A percentile compares a stretch with the other conserved stretches of the same genome.
These are phyloP conservation scores for Nemotelus nigrinus DNA, from an alignment of 2,888 invertebrate species.

Conservation along the genomic window DNA sequence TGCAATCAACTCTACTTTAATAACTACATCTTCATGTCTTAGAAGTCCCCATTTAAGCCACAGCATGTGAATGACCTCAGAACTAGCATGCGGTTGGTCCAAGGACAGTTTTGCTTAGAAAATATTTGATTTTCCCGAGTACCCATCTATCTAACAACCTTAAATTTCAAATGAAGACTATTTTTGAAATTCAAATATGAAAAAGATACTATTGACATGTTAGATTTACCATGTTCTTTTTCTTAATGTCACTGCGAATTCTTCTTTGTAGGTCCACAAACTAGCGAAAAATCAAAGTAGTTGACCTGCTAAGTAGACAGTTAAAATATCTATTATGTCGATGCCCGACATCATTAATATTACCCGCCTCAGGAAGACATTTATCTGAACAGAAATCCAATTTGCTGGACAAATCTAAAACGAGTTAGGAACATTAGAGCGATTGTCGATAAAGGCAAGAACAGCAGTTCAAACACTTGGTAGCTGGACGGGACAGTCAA, in stretches of 20 bases:
- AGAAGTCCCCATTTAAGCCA: too few relatives aligned
- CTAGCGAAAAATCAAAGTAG: neutral
- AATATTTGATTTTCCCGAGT: too few relatives aligned
- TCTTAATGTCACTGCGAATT: constrained; percentile 13
- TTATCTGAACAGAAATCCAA: constrained; percentile 20
- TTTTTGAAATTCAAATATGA: too few relatives aligned
- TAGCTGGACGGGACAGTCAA: constrained; percentile 7
- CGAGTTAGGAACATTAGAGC: neutral
- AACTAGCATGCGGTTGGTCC: too few relatives aligned
- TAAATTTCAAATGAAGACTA: too few relatives aligned
- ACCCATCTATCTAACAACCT: too few relatives aligned
- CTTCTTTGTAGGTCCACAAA: neutral
- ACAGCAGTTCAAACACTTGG: neutral
- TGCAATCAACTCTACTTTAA: too few relatives aligned
- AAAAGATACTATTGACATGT: too few relatives aligned
- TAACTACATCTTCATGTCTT: too few relatives aligned
- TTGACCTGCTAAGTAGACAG: constrained; percentile 30
- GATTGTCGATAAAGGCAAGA: neutral
- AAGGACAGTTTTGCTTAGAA: too few relatives aligned
- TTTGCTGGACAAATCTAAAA: neutral
- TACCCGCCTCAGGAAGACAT: constrained; percentile 10
- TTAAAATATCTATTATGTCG: constrained; percentile 31
- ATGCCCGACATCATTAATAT: constrained; percentile 6
- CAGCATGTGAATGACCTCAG: too few relatives aligned
- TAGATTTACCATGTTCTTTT: too few relatives aligned